These are phyloP conservation scores for Tyto alba DNA, from an alignment of 2,113 vertebrate species.

Conservation along the genomic window DNA sequence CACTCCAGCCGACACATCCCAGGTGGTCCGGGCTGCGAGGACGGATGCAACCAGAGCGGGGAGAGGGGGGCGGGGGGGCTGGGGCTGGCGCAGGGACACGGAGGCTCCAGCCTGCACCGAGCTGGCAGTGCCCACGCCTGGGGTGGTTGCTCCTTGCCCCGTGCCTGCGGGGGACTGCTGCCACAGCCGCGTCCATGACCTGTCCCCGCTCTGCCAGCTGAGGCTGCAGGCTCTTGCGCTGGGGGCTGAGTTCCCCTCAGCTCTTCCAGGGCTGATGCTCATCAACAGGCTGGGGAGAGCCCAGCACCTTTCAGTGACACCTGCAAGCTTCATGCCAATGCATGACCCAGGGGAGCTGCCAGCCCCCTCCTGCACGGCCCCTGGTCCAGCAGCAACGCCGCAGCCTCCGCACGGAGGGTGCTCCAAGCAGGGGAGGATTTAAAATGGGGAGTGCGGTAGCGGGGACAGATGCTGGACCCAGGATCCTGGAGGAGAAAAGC, in stretches of 20 bases:
- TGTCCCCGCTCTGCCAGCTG: neutral
- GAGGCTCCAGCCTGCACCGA: accelerated
- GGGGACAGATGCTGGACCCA: neutral
- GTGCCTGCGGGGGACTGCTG: neutral
- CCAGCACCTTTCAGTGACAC: neutral
- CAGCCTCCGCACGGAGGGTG: neutral
- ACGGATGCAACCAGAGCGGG: accelerated
- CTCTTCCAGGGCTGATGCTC: neutral
- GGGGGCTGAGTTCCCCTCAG: neutral
- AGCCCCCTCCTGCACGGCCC: too few relatives aligned
- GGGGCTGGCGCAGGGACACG: accelerated
- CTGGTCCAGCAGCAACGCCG: neutral
- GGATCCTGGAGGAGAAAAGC: neutral
- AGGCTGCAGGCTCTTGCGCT: accelerated
- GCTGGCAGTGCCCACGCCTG: accelerated
- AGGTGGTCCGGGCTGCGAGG: accelerated
- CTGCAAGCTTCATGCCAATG: neutral
- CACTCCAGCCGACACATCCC: neutral
- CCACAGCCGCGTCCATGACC: accelerated
- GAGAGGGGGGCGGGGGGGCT: neutral
- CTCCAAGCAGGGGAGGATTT: neutral
- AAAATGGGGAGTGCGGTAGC: accelerated
- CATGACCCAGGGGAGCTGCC: neutral
- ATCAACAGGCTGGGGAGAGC: neutral
- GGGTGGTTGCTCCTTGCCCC: accelerated